Evolutionary conservation across 2,888 invertebrate species (phyloP).

Genomic region (Chrysomela aeneicollis): DNA sequence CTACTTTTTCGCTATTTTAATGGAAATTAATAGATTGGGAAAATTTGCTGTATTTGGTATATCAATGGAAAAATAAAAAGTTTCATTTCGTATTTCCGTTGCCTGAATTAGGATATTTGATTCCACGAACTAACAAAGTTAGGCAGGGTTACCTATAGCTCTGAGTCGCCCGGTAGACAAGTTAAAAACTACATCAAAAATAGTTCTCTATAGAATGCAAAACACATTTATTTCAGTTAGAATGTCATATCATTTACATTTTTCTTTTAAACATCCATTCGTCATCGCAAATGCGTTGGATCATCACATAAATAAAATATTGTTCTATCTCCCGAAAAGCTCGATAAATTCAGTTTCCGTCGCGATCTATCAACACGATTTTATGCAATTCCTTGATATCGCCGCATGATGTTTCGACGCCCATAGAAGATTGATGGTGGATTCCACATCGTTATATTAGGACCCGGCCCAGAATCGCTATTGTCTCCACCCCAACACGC

Average conservation of each 20-base stretch:
- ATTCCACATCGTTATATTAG: not conserved
- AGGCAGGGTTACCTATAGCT: too few relatives aligned
- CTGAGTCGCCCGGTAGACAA: too few relatives aligned
- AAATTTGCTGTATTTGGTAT: too few relatives aligned
- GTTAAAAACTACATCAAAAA: too few relatives aligned
- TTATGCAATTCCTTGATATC: not conserved
- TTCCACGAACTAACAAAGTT: too few relatives aligned
- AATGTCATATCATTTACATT: not conserved
- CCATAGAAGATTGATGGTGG: not conserved
- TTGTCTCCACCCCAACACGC: constrained; percentile 21
- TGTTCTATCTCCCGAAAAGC: not conserved
- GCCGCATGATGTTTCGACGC: not conserved
- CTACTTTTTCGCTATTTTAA: too few relatives aligned
- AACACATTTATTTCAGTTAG: too few relatives aligned
- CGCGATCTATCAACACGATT: not conserved
- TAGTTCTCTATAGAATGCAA: too few relatives aligned
- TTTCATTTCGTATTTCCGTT: too few relatives aligned
- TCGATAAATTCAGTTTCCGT: not conserved
- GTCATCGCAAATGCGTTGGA: not conserved
- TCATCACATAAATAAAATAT: not conserved
- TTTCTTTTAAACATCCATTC: not conserved
- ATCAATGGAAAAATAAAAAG: too few relatives aligned
- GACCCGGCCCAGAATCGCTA: constrained; percentile 11
- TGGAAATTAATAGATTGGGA: too few relatives aligned
- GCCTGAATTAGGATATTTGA: too few relatives aligned